Conservation (phyloP, 2,888 invertebrate genomes). For the Onchidella celtica region DNA sequence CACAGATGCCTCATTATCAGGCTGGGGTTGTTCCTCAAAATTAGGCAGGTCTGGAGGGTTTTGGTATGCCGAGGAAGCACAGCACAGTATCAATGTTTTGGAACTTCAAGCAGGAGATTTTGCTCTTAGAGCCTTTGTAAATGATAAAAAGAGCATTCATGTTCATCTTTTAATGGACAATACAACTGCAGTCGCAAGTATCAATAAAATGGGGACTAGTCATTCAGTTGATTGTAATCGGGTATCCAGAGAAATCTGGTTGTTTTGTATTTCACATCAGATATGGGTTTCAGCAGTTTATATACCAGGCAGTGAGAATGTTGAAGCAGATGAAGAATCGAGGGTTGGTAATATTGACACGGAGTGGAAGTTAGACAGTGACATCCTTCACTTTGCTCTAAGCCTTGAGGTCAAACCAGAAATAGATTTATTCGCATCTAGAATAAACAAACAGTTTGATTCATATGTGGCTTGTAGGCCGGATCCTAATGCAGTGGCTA, state of each 20-base stretch:
- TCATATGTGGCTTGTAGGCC: conserved; percentile 38
- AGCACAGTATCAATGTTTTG: not conserved
- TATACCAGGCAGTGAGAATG: conserved; percentile 36
- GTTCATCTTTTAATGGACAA: conserved; percentile 32
- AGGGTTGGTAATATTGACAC: conserved; percentile 13
- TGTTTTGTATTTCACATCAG: conserved; percentile 22
- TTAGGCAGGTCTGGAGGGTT: not conserved
- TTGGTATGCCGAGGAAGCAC: not conserved
- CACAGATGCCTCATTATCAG: too few relatives aligned
- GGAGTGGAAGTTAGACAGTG: conserved; percentile 43
- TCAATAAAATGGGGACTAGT: conserved; percentile 43
- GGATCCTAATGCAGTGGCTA: conserved; percentile 39
- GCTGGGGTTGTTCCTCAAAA: not conserved
- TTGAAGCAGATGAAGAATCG: conserved; percentile 27
- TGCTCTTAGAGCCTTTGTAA: not conserved
- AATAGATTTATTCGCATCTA: conserved; percentile 51
- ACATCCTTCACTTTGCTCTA: conserved; percentile 10
- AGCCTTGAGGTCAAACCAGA: not conserved
- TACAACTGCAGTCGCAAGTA: conserved; percentile 33
- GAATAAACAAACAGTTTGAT: conserved; percentile 37
- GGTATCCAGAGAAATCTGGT: conserved; percentile 38
- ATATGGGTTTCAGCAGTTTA: conserved; percentile 44
- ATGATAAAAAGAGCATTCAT: not conserved
- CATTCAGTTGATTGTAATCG: conserved; percentile 22
- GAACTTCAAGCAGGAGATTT: not conserved